A percentile compares a stretch with the other conserved stretches of the same genome.
These are phyloP conservation scores for Vanacampus margaritifer DNA, from an alignment of 2,113 vertebrate genomes.

Conservation along the genomic window DNA sequence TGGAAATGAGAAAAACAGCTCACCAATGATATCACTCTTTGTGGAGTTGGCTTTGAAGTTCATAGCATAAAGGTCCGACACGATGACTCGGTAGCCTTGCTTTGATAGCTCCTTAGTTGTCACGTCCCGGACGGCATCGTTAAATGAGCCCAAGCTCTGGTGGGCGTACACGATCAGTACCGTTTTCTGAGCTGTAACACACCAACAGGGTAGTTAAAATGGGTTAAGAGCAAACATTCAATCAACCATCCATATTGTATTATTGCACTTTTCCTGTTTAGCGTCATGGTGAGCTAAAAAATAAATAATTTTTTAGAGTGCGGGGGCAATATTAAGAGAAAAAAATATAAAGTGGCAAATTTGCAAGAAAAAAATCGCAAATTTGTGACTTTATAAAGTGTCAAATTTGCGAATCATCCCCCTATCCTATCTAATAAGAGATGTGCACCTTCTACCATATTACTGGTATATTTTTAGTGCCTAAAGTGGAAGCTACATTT, in stretches of 20 bases:
- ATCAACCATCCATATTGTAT: not conserved
- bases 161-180: conserved; percentile 68
- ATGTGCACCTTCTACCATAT: too few relatives aligned
- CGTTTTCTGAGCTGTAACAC: conserved; percentile 48
- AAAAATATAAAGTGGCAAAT: too few relatives aligned
- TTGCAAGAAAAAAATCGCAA: too few relatives aligned
- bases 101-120: conserved; percentile 56
- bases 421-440: too few relatives aligned
- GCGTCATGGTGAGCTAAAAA: not conserved
- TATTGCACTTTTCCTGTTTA: not conserved
- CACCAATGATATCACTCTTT: conserved; percentile 61
- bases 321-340: too few relatives aligned
- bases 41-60: conserved; percentile 61
- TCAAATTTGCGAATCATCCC: too few relatives aligned
- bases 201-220: not conserved
- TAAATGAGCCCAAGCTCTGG: conserved; percentile 76
- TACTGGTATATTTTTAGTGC: too few relatives aligned
- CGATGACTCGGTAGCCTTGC: conserved; percentile 68
- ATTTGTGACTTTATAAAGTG: too few relatives aligned
- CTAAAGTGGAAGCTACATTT: too few relatives aligned
- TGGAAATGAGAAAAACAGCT: not conserved
- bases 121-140: conserved; percentile 71
- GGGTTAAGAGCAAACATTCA: too few relatives aligned
- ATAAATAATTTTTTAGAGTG: too few relatives aligned
- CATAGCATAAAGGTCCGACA: conserved; percentile 79